Evolutionary conservation across 2,797 vertebrate genomes (phyloP).

Genomic region (Distichodus sexfasciatus): DNA sequence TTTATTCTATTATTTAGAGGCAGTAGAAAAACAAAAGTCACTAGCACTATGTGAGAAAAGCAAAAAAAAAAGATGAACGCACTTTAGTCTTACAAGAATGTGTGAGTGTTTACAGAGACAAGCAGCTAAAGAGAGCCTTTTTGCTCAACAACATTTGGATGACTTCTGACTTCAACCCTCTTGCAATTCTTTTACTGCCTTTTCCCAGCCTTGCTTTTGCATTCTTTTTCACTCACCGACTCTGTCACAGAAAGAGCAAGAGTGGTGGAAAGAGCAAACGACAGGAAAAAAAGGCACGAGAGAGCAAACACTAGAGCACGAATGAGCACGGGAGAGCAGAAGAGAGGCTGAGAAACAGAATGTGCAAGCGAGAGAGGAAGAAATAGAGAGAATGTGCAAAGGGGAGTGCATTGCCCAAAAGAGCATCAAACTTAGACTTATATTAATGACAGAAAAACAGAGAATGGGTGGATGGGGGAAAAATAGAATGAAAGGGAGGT

Average conservation of each 20-base stretch:
- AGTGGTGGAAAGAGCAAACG: conserved; percentile 5
- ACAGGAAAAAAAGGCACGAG: not conserved
- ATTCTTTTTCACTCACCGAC: conserved; percentile 51
- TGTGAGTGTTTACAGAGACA: conserved; percentile 33
- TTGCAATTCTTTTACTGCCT: conserved; percentile 45
- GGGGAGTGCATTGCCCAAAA: conserved; percentile 24
- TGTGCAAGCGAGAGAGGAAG: conserved; percentile 29
- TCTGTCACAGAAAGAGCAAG: conserved; percentile 5
- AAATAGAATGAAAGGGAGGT: conserved; percentile 22
- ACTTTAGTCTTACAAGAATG: conserved; percentile 1
- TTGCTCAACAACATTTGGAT: conserved; percentile 65
- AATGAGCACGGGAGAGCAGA: too few relatives aligned
- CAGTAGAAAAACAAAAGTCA: conserved; percentile 52
- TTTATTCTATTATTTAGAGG: conserved; percentile 41
- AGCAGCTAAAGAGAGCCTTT: conserved; percentile 31
- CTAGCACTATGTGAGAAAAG: conserved; percentile 1
- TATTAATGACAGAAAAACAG: conserved; percentile 20
- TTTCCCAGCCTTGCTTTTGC: conserved; percentile 56
- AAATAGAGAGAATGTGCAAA: conserved; percentile 35
- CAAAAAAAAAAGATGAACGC: conserved; percentile 9
- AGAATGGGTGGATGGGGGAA: not conserved
- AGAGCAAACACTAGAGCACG: too few relatives aligned
- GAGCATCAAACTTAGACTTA: conserved; percentile 28
- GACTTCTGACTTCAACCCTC: conserved; percentile 61
- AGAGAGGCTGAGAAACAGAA: conserved; percentile 2